A percentile compares a stretch with the other conserved stretches of the same genome.
These are phyloP conservation scores for Latrodectus geometricus DNA, from an alignment of 1,140 invertebrate genomes.

Conservation along the genomic window DNA sequence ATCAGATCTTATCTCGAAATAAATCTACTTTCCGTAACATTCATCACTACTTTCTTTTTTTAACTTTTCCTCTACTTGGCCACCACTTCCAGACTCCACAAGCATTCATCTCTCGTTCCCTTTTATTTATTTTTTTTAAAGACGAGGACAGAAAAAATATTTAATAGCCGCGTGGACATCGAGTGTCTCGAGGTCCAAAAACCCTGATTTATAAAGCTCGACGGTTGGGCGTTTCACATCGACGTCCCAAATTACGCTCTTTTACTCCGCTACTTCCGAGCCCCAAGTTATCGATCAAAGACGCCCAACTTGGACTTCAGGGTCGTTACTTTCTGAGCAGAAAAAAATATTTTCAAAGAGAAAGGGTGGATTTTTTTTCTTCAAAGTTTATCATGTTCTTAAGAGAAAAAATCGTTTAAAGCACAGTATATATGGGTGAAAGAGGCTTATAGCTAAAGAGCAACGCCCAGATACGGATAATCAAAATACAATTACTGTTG, in stretches of 20 bases:
- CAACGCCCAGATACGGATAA: too few relatives aligned
- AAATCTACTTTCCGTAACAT: neutral
- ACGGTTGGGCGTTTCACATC: conserved; percentile 4
- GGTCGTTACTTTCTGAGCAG: neutral
- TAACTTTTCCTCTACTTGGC: neutral
- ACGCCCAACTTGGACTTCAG: neutral
- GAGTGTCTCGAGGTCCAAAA: conserved; percentile 8
- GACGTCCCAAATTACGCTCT: conserved; percentile 16
- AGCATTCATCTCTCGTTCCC: neutral
- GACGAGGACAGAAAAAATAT: neutral
- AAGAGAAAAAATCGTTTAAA: too few relatives aligned
- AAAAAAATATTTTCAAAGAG: neutral
- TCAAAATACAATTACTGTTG: too few relatives aligned
- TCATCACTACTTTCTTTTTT: neutral
- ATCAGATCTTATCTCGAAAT: too few relatives aligned
- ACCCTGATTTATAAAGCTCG: conserved; percentile 26
- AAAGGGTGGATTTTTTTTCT: neutral
- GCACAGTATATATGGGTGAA: too few relatives aligned
- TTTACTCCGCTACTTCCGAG: neutral
- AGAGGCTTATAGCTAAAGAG: too few relatives aligned
- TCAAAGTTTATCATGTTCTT: too few relatives aligned
- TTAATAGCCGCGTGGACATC: conserved; percentile 11
- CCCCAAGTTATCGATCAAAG: conserved; percentile 16
- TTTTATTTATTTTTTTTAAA: neutral
- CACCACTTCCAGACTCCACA: conserved; percentile 13